Evolutionary conservation across 1,140 invertebrate genomes (phyloP).

Genomic region (Pseudomyrmex flavicornis): DNA sequence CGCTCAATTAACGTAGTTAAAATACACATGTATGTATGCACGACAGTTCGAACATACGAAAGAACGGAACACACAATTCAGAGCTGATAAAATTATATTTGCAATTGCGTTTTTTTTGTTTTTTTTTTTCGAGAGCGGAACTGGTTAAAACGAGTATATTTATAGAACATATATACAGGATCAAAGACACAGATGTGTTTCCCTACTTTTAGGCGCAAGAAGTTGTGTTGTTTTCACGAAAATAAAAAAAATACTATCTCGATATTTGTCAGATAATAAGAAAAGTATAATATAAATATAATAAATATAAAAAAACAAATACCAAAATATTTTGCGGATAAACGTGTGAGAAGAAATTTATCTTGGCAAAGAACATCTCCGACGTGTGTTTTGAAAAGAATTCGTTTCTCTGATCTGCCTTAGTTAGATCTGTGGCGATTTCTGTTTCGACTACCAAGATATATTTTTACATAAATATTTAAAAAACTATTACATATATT

Average conservation of each 20-base stretch:
- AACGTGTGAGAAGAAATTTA: too few species aligned
- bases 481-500: too few species aligned
- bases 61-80: background rate
- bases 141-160: slow-evolving; percentile 5
- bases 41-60: slow-evolving; percentile 14
- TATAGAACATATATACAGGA: too few species aligned
- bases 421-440: too few species aligned
- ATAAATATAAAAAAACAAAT: too few species aligned
- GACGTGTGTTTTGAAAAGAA: too few species aligned
- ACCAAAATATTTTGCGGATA: too few species aligned
- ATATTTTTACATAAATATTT: too few species aligned
- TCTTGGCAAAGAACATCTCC: too few species aligned
- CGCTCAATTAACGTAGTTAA: slow-evolving; percentile 9
- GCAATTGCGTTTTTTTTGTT: background rate
- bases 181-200: background rate
- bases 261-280: background rate
- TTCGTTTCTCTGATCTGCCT: too few species aligned
- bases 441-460: too few species aligned
- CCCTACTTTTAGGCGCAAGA: background rate
- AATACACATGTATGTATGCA: background rate
- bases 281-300: too few species aligned
- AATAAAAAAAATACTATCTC: background rate
- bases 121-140: background rate
- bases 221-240: background rate
- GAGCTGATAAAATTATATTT: background rate